A percentile compares a stretch with the other conserved stretches of the same genome.
These are phyloP conservation scores for Melanerpes aurifrons DNA, from an alignment of 2,113 vertebrate species.

Conservation along the genomic window DNA sequence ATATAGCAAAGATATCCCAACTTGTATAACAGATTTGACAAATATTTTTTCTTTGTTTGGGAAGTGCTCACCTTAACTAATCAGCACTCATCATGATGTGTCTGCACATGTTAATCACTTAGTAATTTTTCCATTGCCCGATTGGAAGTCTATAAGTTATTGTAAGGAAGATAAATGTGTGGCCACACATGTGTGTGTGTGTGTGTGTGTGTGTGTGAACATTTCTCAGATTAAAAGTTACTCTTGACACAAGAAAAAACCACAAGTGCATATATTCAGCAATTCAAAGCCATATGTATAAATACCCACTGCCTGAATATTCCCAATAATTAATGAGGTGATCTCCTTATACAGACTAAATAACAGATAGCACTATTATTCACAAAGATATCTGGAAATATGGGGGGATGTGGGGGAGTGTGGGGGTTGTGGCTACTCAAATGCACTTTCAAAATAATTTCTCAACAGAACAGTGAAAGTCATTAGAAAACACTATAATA, in stretches of 20 bases:
- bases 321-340: conserved; percentile 41
- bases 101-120: conserved; percentile 51
- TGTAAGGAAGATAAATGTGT: conserved; percentile 43
- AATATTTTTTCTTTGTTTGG: conserved; percentile 53
- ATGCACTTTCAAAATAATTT: neutral
- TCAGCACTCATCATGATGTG: conserved; percentile 12
- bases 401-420: neutral
- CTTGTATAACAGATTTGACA: conserved; percentile 34
- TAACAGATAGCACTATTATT: conserved; percentile 8
- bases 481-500: neutral
- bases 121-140: conserved; percentile 33
- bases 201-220: conserved; percentile 21
- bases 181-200: conserved; percentile 6
- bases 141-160: conserved; percentile 25
- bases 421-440: neutral
- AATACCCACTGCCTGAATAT: conserved; percentile 20
- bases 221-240: conserved; percentile 49
- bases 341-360: neutral
- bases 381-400: conserved; percentile 47
- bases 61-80: conserved; percentile 45
- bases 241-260: conserved; percentile 1
- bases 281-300: conserved; percentile 11
- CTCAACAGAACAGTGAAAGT: neutral
- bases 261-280: neutral
- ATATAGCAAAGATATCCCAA: neutral